Base-by-base conservation (phyloP, 1,140 invertebrate genomes). In the Drosophila truncata region DNA sequence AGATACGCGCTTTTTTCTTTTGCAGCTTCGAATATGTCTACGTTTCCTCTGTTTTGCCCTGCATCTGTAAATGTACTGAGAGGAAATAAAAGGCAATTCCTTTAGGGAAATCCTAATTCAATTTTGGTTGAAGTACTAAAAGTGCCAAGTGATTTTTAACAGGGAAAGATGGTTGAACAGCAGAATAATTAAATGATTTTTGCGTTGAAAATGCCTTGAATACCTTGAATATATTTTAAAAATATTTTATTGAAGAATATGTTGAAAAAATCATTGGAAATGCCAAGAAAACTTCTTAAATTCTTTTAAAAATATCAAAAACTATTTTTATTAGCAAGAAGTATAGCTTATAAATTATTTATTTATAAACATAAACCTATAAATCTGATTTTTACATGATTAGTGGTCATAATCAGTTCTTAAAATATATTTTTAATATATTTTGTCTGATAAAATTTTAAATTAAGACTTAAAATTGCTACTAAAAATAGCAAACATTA, bases 1-100 rank as follows among this genome's bases (percentile, higher is more conserved):
- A 87, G 84, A 87, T 87, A 87, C 84, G 76, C 76, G 71, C 42
- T 88, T 85, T 85, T 82, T 74, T 76, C 47, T 25, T 41, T 37
- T 42, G 60, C 63, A 39, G 23, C 33, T 57, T 50, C 44, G 46
- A 59, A 25, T 29, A 11, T 37, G 47, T 57, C 33, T 50, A 23
- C 4, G 18, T 55, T 18, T 61, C 46, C 9, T 27, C 23, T 31
- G 39, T 16, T 29, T 57, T 9, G 55, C 41, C 41, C 60, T 54
- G 41, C 55, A 61, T 37, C 29, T 70, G 31, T 13, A 41, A 20
- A 41, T 31, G 6, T 3, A 27, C 4, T 52, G 29, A 16, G n/a
- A 20, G 8, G 14, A 57, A 59, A 29, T 7, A 16, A 1, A 13
- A n/a, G n/a, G n/a, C n/a, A 3, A 27, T 10, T 47, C 4, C 2